Base-by-base conservation (phyloP, 2,797 vertebrate genomes). In the Pyrrhura leucotis region DNA sequence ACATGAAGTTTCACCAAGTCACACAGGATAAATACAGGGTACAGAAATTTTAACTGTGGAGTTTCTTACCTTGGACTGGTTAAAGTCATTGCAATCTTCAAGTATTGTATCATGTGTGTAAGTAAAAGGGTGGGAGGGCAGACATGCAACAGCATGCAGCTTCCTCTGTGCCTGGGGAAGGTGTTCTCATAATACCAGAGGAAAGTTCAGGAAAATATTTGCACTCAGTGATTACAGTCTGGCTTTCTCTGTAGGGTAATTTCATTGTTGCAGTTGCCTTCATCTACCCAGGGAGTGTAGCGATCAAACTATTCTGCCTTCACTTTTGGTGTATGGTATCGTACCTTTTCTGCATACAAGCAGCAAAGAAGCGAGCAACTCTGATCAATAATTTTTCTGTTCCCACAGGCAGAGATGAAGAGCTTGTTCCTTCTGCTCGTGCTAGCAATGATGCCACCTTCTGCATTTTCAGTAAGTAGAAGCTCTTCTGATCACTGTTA, bases 391-490 rank as follows among this genome's bases (percentile, higher is more conserved):
- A 42, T 59, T 44, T 74, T 88, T 92, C 73, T 90, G n/a, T 89
- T 94, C 77, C 77, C 58, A 45, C 76, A 97, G 97, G 84, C 42
- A 78, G 88, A 88, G 61, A 98, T 98, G 97, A 96, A 94, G 85
- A 97, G 73, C 25, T 71, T 91, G 35, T 79, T 97, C 58, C 76
- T 97, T 69, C 88, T 97, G 47, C 40, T 97, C 48, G 16, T 84
- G 31, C 51, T 98, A 71, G n/a, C 87, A 66, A 7, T 29, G 63
- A 75, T 93, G 25, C 40, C 88, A 74, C 69, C 85, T 79, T 80
- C 93, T 73, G 68, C 74, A 11, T 94, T 89, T 91, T 93, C 91
- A n/a, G 97, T 98, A 96, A 98, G 97, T 98, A 95, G 51, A 94
- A 84, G 25, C 61, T 76, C 16, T 80, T 92, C 61, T 83, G 61